Percentiles rank a stretch among this genome's conserved stretches.
These are phyloP conservation scores for Spizaetus ornatus DNA, from an alignment of 2,113 vertebrate species.

Conservation along the genomic window DNA sequence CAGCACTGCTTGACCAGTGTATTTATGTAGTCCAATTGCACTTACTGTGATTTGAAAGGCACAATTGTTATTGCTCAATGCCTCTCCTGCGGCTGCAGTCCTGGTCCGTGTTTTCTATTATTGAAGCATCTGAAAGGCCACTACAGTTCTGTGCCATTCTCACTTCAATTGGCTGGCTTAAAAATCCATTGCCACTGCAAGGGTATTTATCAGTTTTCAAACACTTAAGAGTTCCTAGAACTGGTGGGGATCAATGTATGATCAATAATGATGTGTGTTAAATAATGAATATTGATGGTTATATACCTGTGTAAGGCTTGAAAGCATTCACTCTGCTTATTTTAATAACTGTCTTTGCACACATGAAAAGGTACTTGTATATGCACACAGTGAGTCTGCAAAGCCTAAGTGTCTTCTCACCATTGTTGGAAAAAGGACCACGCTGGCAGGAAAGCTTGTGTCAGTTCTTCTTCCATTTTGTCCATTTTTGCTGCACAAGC, in stretches of 20 bases:
- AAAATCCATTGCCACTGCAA: not conserved
- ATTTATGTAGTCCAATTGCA: slow-evolving; percentile 25
- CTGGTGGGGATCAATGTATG: not conserved
- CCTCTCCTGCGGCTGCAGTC: not conserved
- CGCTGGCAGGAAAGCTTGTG: not conserved
- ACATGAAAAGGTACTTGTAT: not conserved
- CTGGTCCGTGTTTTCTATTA: not conserved
- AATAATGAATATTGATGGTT: not conserved
- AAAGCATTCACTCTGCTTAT: not conserved
- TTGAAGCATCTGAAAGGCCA: not conserved
- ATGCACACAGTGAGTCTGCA: fast-evolving
- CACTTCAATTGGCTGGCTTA: not conserved
- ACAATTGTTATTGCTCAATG: not conserved
- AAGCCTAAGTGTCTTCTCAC: not conserved
- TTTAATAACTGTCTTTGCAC: not conserved
- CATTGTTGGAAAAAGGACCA: not conserved
- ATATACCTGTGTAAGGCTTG: not conserved
- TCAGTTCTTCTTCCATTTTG: not conserved
- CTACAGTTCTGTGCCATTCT: not conserved
- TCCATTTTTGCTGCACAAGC: not conserved
- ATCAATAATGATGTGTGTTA: not conserved
- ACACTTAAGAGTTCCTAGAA: slow-evolving; percentile 2
- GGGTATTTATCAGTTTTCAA: slow-evolving; percentile 20
- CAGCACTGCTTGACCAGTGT: not conserved
- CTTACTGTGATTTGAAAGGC: not conserved